Evolutionary conservation across 2,113 vertebrate species (phyloP).

Genomic region (Anser cygnoides): DNA sequence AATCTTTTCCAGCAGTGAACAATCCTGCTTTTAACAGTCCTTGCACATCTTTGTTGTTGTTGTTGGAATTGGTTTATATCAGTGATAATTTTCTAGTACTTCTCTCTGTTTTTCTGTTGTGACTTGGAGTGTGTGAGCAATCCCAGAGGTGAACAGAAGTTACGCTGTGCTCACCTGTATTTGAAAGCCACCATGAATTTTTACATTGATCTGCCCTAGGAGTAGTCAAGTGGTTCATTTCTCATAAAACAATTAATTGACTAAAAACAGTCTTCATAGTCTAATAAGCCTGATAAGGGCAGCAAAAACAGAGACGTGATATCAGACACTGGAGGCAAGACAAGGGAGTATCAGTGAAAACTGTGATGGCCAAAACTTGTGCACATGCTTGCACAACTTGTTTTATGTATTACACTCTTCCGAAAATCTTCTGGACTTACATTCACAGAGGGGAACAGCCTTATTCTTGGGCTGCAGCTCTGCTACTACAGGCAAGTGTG

Average conservation of each 20-base stretch:
- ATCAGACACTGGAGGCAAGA: not conserved
- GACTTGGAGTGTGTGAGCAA: not conserved
- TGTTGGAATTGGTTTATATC: not conserved
- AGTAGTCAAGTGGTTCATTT: not conserved
- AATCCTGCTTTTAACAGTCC: not conserved
- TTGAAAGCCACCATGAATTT: slow-evolving; percentile 21
- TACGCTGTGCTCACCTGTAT: not conserved
- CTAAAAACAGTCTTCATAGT: slow-evolving; percentile 37
- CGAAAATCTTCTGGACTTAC: not conserved
- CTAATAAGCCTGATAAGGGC: not conserved
- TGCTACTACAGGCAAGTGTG: not conserved
- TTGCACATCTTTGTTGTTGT: not conserved
- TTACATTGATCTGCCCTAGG: not conserved
- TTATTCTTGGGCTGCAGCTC: not conserved
- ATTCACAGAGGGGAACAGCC: not conserved
- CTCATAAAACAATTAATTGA: slow-evolving; percentile 27
- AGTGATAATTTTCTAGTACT: not conserved
- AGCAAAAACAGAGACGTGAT: not conserved
- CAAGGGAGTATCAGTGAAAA: not conserved
- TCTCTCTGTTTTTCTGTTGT: not conserved
- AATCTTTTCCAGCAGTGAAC: not conserved
- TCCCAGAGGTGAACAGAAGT: not conserved
- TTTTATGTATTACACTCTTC: not conserved
- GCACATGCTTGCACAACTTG: not conserved
- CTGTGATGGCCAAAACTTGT: not conserved